Evolutionary conservation across 2,113 vertebrate species (phyloP).

Genomic region (Corythaixoides concolor): DNA sequence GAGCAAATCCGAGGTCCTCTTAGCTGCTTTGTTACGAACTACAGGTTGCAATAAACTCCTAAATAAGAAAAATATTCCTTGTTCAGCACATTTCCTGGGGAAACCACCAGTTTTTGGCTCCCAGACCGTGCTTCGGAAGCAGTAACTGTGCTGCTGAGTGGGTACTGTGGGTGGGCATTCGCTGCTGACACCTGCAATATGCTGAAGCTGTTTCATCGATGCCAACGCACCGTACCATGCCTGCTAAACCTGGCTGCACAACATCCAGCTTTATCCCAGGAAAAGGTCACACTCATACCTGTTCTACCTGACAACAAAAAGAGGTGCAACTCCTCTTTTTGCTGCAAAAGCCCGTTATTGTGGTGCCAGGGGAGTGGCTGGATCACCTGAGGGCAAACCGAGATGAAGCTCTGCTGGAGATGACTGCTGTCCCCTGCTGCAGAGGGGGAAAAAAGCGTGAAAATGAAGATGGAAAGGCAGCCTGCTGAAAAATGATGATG

Average conservation of each 20-base stretch:
- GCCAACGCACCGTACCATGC: accelerated
- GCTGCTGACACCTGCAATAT: accelerated
- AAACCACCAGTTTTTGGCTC: not conserved
- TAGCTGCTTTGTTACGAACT: not conserved
- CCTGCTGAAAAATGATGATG: not conserved
- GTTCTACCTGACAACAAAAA: not conserved
- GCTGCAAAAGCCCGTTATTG: not conserved
- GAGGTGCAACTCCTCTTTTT: not conserved
- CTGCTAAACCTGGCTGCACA: not conserved
- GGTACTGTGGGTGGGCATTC: not conserved
- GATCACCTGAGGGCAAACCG: not conserved
- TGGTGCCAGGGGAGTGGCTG: not conserved
- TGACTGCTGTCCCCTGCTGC: not conserved
- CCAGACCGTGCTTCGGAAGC: accelerated
- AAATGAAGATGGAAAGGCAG: not conserved
- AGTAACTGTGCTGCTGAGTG: not conserved
- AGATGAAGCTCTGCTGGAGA: not conserved
- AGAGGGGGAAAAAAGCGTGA: not conserved
- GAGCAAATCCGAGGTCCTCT: not conserved
- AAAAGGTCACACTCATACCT: not conserved
- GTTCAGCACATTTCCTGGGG: not conserved
- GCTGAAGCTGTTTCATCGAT: accelerated
- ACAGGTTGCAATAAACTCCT: not conserved
- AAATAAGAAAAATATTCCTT: not conserved
- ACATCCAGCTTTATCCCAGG: not conserved